A percentile compares a stretch with the other conserved stretches of the same genome.
Evolutionary conservation across 2,888 invertebrate species (phyloP).

Genomic region (Synanthedon vespiformis): DNA sequence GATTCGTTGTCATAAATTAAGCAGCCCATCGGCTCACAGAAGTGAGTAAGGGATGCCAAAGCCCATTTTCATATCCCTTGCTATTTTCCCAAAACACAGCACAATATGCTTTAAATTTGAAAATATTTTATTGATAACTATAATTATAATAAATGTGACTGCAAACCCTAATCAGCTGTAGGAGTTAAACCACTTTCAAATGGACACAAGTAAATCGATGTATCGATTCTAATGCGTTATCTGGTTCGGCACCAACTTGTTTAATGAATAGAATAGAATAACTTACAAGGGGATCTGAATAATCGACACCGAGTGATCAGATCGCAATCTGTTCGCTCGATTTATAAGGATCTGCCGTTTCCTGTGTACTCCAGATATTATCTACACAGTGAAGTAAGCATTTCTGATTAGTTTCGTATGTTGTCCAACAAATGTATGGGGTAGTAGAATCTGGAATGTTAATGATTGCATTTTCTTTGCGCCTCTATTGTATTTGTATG

Average conservation of each 20-base stretch:
- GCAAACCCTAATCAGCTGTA: constrained; percentile 27
- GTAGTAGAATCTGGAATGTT: not conserved
- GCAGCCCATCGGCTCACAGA: too few relatives aligned
- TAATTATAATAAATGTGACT: not conserved
- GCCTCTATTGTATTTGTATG: not conserved
- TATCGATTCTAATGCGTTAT: constrained; percentile 55
- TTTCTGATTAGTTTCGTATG: constrained; percentile 18
- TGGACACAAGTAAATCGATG: constrained; percentile 32
- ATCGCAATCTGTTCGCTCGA: constrained; percentile 55
- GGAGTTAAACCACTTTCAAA: constrained; percentile 41
- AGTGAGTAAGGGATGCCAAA: not conserved
- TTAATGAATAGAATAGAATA: constrained; percentile 64
- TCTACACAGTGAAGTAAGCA: constrained; percentile 10
- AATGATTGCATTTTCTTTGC: not conserved
- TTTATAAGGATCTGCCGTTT: constrained; percentile 60
- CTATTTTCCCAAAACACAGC: too few relatives aligned
- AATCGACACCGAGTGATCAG: constrained; percentile 65
- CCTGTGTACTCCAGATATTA: constrained; percentile 20
- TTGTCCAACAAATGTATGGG: constrained; percentile 4
- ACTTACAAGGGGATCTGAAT: constrained; percentile 61
- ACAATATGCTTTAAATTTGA: too few relatives aligned
- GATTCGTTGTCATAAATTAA: too few relatives aligned
- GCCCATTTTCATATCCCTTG: not conserved
- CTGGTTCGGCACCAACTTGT: constrained; percentile 42
- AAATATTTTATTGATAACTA: too few relatives aligned